Evolutionary conservation across 2,797 vertebrate species (phyloP).

Genomic region (Furcifer pardalis): DNA sequence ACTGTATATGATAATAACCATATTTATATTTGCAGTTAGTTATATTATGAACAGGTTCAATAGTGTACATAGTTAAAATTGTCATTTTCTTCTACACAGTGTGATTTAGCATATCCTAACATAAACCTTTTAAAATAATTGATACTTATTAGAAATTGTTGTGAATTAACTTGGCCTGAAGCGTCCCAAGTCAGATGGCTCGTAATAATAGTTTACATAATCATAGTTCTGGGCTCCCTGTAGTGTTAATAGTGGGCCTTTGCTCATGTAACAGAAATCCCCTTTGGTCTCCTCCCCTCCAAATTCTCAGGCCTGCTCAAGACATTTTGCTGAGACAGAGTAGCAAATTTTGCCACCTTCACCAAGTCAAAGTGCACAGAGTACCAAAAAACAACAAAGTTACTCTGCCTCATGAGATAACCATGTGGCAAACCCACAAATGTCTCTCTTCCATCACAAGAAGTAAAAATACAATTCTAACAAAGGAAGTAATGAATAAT

Average conservation of each 20-base stretch:
- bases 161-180: conserved; percentile 45
- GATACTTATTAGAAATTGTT: conserved; percentile 54
- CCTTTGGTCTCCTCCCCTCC: background rate
- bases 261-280: background rate
- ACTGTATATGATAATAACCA: conserved; percentile 53
- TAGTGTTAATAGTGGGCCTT: background rate
- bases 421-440: background rate
- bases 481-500: background rate
- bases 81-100: conserved; percentile 42
- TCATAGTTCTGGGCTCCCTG: background rate
- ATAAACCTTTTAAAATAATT: conserved; percentile 24
- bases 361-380: background rate
- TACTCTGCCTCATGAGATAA: background rate
- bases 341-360: background rate
- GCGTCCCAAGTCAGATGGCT: conserved; percentile 42
- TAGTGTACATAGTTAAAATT: conserved; percentile 38
- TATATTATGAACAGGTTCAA: conserved; percentile 53
- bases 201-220: conserved; percentile 17
- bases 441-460: background rate
- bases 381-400: background rate
- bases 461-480: background rate
- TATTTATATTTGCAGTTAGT: conserved; percentile 52
- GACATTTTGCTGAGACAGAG: background rate
- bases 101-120: conserved; percentile 3
- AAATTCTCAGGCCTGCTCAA: background rate